A percentile compares a stretch with the other conserved stretches of the same genome.
Conservation (phyloP, 2,888 invertebrate genomes). For the Apamea sordens region DNA sequence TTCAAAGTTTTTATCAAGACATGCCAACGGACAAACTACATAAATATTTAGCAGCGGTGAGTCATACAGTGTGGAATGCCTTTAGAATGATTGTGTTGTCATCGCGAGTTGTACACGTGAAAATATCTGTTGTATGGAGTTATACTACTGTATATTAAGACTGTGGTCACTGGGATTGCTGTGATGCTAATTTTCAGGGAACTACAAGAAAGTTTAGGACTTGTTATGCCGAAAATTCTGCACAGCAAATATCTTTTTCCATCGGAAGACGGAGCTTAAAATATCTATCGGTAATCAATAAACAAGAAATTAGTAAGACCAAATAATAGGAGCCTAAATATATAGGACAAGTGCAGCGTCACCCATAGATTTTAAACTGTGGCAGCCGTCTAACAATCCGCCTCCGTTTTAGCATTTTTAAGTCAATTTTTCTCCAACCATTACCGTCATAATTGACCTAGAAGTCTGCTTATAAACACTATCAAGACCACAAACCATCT, state of each 20-base stretch:
- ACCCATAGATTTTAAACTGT: background rate
- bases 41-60: slow-evolving; percentile 50
- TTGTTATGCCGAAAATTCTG: background rate
- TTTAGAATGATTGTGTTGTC: slow-evolving; percentile 23
- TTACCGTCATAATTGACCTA: slow-evolving; percentile 32
- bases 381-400: background rate
- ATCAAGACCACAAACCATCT: slow-evolving; percentile 48
- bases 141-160: background rate
- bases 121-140: slow-evolving; percentile 8
- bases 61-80: slow-evolving; percentile 52
- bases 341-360: background rate
- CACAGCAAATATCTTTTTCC: background rate
- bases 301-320: background rate
- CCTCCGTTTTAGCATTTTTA: background rate
- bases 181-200: background rate
- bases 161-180: no score
- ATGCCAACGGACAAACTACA: slow-evolving; percentile 58
- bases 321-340: background rate
- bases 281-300: background rate
- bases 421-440: background rate
- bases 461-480: slow-evolving; percentile 30
- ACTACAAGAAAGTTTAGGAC: no score
- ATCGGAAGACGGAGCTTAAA: background rate
- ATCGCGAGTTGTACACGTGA: background rate
- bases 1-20: slow-evolving; percentile 52